These are phyloP conservation scores for Mesorhabditis sp. DNA, from an alignment of 2,888 invertebrate genomes.

Conservation along the genomic window DNA sequence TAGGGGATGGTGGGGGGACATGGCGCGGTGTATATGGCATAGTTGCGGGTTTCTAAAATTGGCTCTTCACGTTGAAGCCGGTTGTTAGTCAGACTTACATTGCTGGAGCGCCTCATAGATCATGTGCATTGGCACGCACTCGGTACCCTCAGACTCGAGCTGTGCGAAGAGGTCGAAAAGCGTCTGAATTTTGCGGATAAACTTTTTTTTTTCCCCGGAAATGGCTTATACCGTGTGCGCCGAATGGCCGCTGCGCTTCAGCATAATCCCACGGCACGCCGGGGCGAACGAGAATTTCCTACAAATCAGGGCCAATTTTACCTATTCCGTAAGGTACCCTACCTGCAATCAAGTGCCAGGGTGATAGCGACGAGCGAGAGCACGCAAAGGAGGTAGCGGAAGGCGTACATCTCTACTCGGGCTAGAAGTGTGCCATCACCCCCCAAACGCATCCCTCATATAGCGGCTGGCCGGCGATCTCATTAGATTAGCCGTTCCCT, in stretches of 20 bases:
- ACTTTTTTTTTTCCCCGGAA: not conserved
- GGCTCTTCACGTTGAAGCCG: not conserved
- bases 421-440: too few species aligned
- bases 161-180: not conserved
- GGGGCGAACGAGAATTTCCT: conserved; percentile 50
- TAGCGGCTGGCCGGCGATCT: too few species aligned
- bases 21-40: not conserved
- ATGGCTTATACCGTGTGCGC: not conserved
- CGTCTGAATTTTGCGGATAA: not conserved
- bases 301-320: conserved; percentile 9
- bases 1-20: conserved; percentile 1
- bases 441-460: too few species aligned
- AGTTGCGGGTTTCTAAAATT: not conserved
- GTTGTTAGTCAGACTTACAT: not conserved
- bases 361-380: conserved; percentile 6
- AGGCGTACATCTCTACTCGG: not conserved
- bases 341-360: conserved; percentile 13
- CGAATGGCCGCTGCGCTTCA: conserved; percentile 30
- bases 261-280: conserved; percentile 47
- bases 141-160: not conserved
- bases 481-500: too few species aligned
- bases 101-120: not conserved
- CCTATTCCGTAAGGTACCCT: not conserved
- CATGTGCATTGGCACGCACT: not conserved
- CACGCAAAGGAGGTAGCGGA: conserved; percentile 1